These are phyloP conservation scores for Zeuzera pyrina DNA, from an alignment of 2,888 invertebrate genomes.

Conservation along the genomic window DNA sequence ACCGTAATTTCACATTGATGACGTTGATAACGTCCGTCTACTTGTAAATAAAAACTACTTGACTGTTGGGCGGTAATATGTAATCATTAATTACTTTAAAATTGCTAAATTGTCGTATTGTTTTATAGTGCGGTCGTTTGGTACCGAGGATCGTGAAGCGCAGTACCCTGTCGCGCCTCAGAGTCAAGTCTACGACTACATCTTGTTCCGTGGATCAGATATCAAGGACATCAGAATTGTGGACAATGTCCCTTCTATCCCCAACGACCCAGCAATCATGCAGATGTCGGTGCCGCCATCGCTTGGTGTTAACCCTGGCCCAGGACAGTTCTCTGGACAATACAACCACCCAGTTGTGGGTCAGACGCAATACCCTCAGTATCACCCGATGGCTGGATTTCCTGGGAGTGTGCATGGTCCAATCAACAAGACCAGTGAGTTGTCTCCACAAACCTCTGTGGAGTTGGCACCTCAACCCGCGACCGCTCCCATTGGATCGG, in stretches of 20 bases:
- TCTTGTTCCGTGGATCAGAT: constrained; percentile 97
- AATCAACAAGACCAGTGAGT: constrained; percentile 70
- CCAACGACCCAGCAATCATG: constrained; percentile 99
- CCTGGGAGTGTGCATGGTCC: constrained; percentile 58
- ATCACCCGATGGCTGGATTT: constrained; percentile 69
- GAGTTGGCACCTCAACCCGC: constrained; percentile 49
- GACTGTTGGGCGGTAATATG: not conserved
- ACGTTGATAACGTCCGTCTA: constrained; percentile 44
- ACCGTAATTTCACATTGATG: constrained; percentile 60
- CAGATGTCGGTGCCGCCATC: constrained; percentile 86
- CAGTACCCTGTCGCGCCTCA: constrained; percentile 96
- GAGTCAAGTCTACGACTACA: constrained; percentile 98
- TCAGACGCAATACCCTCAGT: constrained; percentile 61
- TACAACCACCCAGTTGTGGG: constrained; percentile 83
- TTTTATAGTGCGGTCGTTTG: constrained; percentile 94
- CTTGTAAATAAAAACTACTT: constrained; percentile 26
- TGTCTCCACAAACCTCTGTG: constrained; percentile 60
- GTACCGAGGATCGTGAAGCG: constrained; percentile 97
- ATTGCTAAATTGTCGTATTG: constrained; percentile 14
- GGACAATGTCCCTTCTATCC: constrained; percentile 86
- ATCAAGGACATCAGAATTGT: constrained; percentile 99
- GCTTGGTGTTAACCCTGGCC: constrained; percentile 74
- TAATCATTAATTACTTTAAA: not conserved
- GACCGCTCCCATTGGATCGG: constrained; percentile 59
- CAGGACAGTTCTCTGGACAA: constrained; percentile 73